Conservation (phyloP, 92 coral and sea anemone genomes). For the Porites lobata region DNA sequence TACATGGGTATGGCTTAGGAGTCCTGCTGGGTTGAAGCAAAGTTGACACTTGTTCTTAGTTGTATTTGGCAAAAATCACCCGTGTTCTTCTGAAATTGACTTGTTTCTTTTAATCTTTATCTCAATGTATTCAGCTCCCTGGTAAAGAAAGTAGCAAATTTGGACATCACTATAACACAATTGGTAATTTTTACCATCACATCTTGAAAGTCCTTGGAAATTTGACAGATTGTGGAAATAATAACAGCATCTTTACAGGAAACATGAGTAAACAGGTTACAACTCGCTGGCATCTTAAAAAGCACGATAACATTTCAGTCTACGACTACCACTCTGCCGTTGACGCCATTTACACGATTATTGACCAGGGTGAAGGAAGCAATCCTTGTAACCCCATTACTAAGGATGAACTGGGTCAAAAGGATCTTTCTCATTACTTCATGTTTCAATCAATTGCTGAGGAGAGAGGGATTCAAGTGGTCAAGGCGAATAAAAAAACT, state of each 20-base stretch:
- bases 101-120: too few relatives aligned
- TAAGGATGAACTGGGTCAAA: slow-evolving; percentile 23
- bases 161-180: slow-evolving; percentile 58
- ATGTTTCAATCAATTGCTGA: slow-evolving; percentile 70
- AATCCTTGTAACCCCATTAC: slow-evolving; percentile 70
- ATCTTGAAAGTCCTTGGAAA: slow-evolving; percentile 40
- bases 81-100: too few relatives aligned
- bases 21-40: too few relatives aligned
- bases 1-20: too few relatives aligned
- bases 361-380: slow-evolving; percentile 71
- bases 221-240: slow-evolving; percentile 47
- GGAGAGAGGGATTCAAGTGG: neutral
- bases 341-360: slow-evolving; percentile 57
- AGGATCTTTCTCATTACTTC: slow-evolving; percentile 68
- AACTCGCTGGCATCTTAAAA: slow-evolving; percentile 3
- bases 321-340: slow-evolving; percentile 50
- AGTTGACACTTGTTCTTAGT: too few relatives aligned
- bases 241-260: slow-evolving; percentile 62
- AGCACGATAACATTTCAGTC: slow-evolving; percentile 17
- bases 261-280: slow-evolving; percentile 25
- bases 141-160: neutral
- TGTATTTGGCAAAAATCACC: too few relatives aligned
- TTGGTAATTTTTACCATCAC: slow-evolving; percentile 67
- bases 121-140: neutral
- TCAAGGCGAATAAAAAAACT: too few relatives aligned